Percentiles rank a stretch among this genome's conserved stretches.
These are phyloP conservation scores for Coracopsis vasa DNA, from an alignment of 2,113 vertebrate species.

Conservation along the genomic window DNA sequence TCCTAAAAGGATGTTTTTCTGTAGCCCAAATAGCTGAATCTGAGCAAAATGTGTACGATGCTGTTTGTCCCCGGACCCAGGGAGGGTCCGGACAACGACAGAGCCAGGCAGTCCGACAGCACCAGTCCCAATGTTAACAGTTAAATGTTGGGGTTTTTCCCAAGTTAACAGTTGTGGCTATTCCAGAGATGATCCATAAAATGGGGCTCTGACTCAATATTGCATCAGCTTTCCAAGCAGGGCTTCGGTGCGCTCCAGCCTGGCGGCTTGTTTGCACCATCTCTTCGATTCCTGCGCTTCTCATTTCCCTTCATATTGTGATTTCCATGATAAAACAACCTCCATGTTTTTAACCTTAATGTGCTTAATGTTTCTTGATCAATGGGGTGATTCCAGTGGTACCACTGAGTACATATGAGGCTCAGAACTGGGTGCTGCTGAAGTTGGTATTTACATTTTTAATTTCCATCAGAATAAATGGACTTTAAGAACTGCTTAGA, in stretches of 20 bases:
- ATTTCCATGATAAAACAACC: not conserved
- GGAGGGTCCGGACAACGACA: not conserved
- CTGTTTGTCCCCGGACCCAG: not conserved
- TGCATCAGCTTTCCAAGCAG: conserved; percentile 25
- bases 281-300: not conserved
- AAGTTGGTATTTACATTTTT: not conserved
- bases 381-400: not conserved
- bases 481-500: not conserved
- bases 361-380: not conserved
- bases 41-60: not conserved
- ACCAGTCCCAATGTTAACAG: not conserved
- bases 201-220: conserved; percentile 19
- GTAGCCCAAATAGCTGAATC: not conserved
- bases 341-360: accelerated
- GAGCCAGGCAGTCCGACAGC: not conserved
- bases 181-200: not conserved
- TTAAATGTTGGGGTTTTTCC: not conserved
- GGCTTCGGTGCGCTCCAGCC: not conserved
- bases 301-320: not conserved
- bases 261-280: not conserved
- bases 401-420: not conserved
- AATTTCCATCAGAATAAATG: not conserved
- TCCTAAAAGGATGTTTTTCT: not conserved
- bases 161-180: not conserved
- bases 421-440: not conserved